phyloP scores from a whole-genome alignment of 2,797 vertebrate genomes.

The Acomys russatus region DNA sequence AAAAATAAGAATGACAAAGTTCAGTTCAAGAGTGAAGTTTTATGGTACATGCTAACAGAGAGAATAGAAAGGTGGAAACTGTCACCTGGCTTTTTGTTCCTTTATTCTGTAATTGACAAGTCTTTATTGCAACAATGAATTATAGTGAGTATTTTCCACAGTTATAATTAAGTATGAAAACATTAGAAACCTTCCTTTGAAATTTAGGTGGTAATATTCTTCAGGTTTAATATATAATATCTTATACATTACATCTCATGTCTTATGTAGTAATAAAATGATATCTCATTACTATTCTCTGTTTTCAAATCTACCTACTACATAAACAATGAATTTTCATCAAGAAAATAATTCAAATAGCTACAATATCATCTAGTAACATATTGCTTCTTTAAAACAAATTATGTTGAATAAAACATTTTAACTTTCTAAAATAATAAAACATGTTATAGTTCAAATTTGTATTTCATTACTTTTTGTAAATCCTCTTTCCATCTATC shows the following conservation, averaged over 20 bases:
- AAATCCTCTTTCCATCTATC: not conserved
- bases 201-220: not conserved
- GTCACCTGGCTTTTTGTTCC: not conserved
- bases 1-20: not conserved
- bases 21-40: not conserved
- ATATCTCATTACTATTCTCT: not conserved
- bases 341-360: conserved; percentile 1
- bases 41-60: not conserved
- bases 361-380: not conserved
- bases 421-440: not conserved
- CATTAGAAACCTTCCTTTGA: not conserved
- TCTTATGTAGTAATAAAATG: not conserved
- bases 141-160: not conserved
- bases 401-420: not conserved
- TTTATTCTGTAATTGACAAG: not conserved
- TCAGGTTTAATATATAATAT: not conserved
- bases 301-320: not conserved
- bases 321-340: conserved; percentile 9
- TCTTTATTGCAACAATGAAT: not conserved
- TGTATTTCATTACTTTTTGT: not conserved
- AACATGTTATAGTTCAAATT: not conserved
- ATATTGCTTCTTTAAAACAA: not conserved
- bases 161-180: not conserved
- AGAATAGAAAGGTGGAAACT: not conserved
- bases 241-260: no score